Base-by-base conservation (phyloP, 2,888 invertebrate species). In the Octonoba sinensis region DNA sequence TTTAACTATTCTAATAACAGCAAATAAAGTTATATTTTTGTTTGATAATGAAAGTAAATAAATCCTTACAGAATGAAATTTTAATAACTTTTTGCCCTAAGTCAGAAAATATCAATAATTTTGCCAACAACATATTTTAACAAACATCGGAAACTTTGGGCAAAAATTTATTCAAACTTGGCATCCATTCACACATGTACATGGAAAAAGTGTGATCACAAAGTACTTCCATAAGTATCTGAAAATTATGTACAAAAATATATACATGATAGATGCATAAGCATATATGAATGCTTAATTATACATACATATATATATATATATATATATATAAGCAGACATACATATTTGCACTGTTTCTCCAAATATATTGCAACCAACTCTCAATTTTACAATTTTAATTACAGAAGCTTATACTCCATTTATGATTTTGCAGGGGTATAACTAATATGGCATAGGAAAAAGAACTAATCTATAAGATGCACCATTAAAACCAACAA, bases 171-270 rank as follows among this genome's bases (percentile, higher is more conserved):
- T 44, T 73, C 60, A 60, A 70, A 73, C 69, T 64, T 74, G 69
- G 74, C 81, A 81, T 69, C 51, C 66, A 62, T 81, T 73, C 69
- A 59, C 71, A 72, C 64, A 70, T 75, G 47, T 57, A 75, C 64
- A 64, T 82, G 64, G 81, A 75, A 82, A 82, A 47, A 75, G 64
- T 70, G 59, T 78, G 70, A 82, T 76, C 82, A 82, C 82, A 82
- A 82, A 82, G 76, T 82, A 82, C 72, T 75, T 82, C 49, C 75
- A 82, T 82, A 76, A 76, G 72, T 82, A 82, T 82, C 82, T 46
- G 82, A 82, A 82, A 76, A 75, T 67, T 76, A 82, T 82, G 51
- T 82, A 82, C 82, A 82, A 81, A 74, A 79, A 74, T 81, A 74
- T 81, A 74, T 74, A 81, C 81, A 81, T 60, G 73, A 51, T 70